Percentiles rank a stretch among this genome's conserved stretches.
These are phyloP conservation scores for Drepanosiphum platanoidis DNA, from an alignment of 2,888 invertebrate species.

Conservation along the genomic window DNA sequence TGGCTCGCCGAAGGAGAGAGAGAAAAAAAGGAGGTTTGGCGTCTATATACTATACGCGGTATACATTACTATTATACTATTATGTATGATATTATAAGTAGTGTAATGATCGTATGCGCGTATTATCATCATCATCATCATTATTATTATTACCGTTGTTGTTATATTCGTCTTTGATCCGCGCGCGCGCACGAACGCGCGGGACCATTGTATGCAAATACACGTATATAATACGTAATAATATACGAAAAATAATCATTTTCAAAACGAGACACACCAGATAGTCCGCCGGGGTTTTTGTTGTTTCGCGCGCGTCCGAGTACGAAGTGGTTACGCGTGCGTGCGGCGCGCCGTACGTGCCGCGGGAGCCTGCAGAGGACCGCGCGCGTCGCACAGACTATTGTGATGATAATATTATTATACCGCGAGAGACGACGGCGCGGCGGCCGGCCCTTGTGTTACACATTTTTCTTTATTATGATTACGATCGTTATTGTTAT, in stretches of 20 bases:
- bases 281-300: too few relatives aligned
- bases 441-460: too few relatives aligned
- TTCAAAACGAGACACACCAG: too few relatives aligned
- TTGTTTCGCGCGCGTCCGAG: too few relatives aligned
- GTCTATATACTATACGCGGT: too few relatives aligned
- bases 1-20: too few relatives aligned
- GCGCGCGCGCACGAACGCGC: too few relatives aligned
- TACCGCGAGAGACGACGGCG: too few relatives aligned
- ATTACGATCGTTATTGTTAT: not conserved
- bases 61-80: too few relatives aligned
- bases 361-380: not conserved
- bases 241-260: too few relatives aligned
- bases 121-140: constrained; percentile 11
- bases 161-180: not conserved
- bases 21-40: too few relatives aligned
- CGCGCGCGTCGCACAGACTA: not conserved
- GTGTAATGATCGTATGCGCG: not conserved
- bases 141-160: constrained; percentile 21
- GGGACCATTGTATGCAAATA: constrained; percentile 53
- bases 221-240: not conserved
- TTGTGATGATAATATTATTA: too few relatives aligned
- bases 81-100: not conserved
- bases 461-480: not conserved
- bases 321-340: not conserved
- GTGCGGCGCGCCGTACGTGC: not conserved